phyloP scores from a whole-genome alignment of 2,113 vertebrate species.

The Holacanthus passer region DNA sequence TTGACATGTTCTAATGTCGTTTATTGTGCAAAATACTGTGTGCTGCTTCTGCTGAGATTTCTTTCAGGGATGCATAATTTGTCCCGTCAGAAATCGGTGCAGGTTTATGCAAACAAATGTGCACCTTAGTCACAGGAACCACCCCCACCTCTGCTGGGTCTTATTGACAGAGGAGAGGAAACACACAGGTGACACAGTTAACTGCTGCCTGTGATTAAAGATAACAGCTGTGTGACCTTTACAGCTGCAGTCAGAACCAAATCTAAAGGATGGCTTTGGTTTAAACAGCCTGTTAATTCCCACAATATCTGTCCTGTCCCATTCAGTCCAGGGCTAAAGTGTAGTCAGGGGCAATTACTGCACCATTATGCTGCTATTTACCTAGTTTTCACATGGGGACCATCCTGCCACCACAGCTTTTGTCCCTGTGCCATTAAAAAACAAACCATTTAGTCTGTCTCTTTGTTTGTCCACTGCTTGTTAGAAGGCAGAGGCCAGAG shows the following conservation, averaged over 20 bases:
- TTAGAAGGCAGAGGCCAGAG: constrained; percentile 53
- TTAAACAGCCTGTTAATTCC: constrained; percentile 78
- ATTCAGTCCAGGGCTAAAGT: constrained; percentile 58
- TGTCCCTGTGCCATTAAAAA: constrained; percentile 71
- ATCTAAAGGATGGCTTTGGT: constrained; percentile 65
- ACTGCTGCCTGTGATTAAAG: constrained; percentile 63
- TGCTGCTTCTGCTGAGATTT: background rate
- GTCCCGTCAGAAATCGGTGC: background rate
- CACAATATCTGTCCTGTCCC: constrained; percentile 75
- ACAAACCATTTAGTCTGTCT: constrained; percentile 53
- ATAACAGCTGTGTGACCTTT: constrained; percentile 77
- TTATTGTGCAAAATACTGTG: background rate
- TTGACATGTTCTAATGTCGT: background rate
- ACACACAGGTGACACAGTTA: constrained; percentile 64
- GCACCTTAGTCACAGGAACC: background rate
- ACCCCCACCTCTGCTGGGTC: background rate
- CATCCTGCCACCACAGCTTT: constrained; percentile 58
- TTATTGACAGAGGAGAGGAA: constrained; percentile 33
- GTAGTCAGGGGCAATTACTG: constrained; percentile 70
- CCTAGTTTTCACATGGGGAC: constrained; percentile 55
- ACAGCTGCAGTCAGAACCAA: constrained; percentile 43
- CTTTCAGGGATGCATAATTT: background rate
- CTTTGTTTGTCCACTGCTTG: constrained; percentile 70
- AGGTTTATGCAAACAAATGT: constrained; percentile 12
- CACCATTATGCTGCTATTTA: constrained; percentile 77